These are phyloP conservation scores for Brachyistius frenatus DNA, from an alignment of 2,113 vertebrate species.

Conservation along the genomic window DNA sequence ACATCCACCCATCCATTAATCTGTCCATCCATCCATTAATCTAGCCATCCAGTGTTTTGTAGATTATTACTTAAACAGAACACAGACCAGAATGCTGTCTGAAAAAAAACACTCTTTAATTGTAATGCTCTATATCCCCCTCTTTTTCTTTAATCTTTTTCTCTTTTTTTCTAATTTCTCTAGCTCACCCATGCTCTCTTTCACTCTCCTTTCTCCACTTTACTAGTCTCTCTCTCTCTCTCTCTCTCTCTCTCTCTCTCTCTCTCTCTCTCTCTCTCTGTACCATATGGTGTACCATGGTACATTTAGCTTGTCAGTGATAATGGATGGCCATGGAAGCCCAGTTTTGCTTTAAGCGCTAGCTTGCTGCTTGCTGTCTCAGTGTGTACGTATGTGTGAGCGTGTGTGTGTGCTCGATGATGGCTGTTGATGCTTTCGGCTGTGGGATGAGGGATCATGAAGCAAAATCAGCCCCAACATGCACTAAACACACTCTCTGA, in stretches of 20 bases:
- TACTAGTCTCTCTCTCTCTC: conserved; percentile 4
- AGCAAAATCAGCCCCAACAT: conserved; percentile 68
- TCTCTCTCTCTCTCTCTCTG: conserved; percentile 49
- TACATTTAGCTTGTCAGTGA: conserved; percentile 85
- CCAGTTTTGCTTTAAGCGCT: conserved; percentile 85
- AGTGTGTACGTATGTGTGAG: conserved; percentile 21
- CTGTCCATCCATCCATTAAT: not conserved
- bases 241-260: conserved; percentile 42
- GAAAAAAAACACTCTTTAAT: conserved; percentile 16
- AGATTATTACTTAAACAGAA: conserved; percentile 43
- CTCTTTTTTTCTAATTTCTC: conserved; percentile 23
- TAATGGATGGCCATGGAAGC: conserved; percentile 84
- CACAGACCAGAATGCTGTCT: conserved; percentile 10
- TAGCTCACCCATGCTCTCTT: conserved; percentile 26
- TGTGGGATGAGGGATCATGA: conserved; percentile 75
- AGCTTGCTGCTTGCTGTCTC: conserved; percentile 69
- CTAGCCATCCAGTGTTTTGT: not conserved
- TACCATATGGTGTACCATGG: conserved; percentile 83
- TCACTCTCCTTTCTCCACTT: conserved; percentile 19
- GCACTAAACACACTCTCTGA: conserved; percentile 33
- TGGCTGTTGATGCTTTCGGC: conserved; percentile 74
- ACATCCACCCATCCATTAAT: too few species aligned
- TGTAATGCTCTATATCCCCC: conserved; percentile 49
- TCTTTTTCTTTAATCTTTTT: conserved; percentile 1
- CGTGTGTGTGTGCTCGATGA: conserved; percentile 49